Conservation (phyloP, 2,797 vertebrate genomes). For the Silurus lanzhouensis region DNA sequence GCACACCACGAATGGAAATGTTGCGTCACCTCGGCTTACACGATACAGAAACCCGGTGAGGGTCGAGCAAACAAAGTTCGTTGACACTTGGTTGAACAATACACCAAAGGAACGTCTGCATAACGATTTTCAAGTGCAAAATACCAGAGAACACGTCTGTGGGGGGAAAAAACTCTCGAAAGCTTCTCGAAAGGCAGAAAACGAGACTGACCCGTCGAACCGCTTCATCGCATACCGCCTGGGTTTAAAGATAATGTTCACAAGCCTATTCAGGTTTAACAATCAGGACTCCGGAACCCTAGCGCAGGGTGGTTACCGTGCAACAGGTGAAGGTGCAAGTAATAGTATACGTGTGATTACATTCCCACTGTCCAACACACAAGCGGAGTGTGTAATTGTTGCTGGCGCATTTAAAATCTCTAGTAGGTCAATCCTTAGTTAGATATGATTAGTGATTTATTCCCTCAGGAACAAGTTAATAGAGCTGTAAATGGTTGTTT, state of each 20-base stretch:
- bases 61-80: background rate
- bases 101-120: background rate
- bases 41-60: background rate
- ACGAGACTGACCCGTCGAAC: conserved; percentile 8
- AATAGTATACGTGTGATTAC: background rate
- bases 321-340: background rate
- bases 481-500: too few species aligned
- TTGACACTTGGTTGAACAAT: background rate
- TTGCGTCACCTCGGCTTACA: background rate
- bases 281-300: background rate
- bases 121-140: background rate
- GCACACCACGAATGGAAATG: background rate
- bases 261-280: background rate
- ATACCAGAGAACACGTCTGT: background rate
- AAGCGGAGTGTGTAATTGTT: background rate
- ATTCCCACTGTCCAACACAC: background rate
- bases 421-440: background rate
- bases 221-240: background rate
- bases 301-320: background rate
- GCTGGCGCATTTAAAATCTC: background rate
- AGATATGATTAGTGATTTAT: too few species aligned
- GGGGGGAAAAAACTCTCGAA: too few species aligned
- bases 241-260: background rate
- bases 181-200: background rate
- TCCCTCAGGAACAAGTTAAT: too few species aligned